phyloP scores from a whole-genome alignment of 2,797 vertebrate genomes.

The Tinamus major region DNA sequence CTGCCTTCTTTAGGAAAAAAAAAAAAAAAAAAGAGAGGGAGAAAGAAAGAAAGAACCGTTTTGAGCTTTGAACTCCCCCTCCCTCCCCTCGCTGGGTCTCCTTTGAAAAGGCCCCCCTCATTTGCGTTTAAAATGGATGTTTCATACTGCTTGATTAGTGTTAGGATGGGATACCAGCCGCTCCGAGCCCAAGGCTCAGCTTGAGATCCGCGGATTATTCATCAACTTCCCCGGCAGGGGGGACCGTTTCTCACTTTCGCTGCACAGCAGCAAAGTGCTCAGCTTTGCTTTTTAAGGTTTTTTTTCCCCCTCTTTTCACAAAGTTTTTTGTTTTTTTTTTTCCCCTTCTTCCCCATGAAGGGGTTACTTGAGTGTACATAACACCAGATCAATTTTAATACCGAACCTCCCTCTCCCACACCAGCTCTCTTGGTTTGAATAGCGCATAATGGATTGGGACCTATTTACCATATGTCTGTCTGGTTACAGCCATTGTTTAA shows the following conservation, averaged over 20 bases:
- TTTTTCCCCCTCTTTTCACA: constrained; percentile 47
- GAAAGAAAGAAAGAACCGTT: constrained; percentile 71
- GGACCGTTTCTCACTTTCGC: constrained; percentile 80
- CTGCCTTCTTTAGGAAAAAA: constrained; percentile 68
- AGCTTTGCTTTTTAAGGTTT: constrained; percentile 65
- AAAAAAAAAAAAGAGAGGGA: not conserved
- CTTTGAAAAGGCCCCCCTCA: constrained; percentile 79
- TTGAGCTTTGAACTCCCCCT: constrained; percentile 79
- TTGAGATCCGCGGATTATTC: constrained; percentile 85
- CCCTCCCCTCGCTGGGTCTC: constrained; percentile 61
- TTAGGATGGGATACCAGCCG: constrained; percentile 79
- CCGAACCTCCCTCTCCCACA: not conserved
- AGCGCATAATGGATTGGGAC: not conserved
- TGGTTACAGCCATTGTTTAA: not conserved
- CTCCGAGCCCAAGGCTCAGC: constrained; percentile 81
- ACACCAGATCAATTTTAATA: not conserved
- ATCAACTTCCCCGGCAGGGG: constrained; percentile 86
- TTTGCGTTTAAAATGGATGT: constrained; percentile 83
- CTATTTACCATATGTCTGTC: constrained; percentile 19
- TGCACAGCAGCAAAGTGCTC: constrained; percentile 66
- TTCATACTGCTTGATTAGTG: constrained; percentile 82
- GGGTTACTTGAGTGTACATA: constrained; percentile 24
- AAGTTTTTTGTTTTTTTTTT: constrained; percentile 22
- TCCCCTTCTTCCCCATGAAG: not conserved
- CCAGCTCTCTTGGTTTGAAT: not conserved